phyloP scores from a whole-genome alignment of 2,888 invertebrate species.

The Harmothoe impar region DNA sequence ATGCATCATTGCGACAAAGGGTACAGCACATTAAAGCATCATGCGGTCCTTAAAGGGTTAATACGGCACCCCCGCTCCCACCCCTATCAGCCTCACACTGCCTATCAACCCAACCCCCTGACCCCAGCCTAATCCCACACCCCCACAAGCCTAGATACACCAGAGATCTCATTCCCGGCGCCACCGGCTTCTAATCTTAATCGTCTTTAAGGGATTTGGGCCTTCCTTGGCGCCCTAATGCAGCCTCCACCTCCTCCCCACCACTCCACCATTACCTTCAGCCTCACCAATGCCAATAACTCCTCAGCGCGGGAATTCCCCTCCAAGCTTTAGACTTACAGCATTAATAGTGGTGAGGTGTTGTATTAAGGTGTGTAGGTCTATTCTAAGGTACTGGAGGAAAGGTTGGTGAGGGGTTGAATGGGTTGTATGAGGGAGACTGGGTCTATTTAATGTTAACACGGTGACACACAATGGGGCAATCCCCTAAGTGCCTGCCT shows the following conservation, averaged over 20 bases:
- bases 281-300: background rate
- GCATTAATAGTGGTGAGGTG: too few species aligned
- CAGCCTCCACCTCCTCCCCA: background rate
- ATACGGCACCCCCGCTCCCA: background rate
- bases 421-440: too few species aligned
- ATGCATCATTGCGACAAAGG: too few species aligned
- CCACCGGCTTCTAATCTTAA: slow-evolving; percentile 43
- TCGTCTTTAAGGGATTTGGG: slow-evolving; percentile 41
- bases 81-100: background rate
- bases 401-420: too few species aligned
- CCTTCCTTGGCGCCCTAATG: slow-evolving; percentile 3
- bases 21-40: too few species aligned
- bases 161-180: slow-evolving; percentile 2
- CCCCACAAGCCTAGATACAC: slow-evolving; percentile 20
- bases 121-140: slow-evolving; percentile 33
- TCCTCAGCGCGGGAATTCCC: background rate
- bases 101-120: background rate
- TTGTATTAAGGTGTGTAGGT: too few species aligned
- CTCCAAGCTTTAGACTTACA: background rate
- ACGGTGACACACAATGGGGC: too few species aligned
- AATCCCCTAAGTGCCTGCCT: too few species aligned
- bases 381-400: too few species aligned
- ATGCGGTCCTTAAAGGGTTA: too few species aligned
- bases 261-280: background rate
- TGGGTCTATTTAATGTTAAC: too few species aligned